Percentiles rank a stretch among this genome's conserved stretches.
These are phyloP conservation scores for Okamejei kenojei DNA, from an alignment of 2,797 vertebrate genomes.

Conservation along the genomic window DNA sequence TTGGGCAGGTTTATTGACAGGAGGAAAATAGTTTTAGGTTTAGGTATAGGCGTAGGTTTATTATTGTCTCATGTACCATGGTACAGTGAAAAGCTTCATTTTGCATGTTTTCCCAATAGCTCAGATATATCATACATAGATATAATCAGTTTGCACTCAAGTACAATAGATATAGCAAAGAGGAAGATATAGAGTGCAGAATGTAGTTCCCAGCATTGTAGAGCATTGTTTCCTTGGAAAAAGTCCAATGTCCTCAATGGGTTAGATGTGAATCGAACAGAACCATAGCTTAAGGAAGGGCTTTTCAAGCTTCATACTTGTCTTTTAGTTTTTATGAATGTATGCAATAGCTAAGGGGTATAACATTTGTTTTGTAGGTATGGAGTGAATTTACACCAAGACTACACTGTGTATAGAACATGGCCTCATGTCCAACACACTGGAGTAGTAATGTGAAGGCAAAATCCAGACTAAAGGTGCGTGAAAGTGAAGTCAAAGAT, in stretches of 20 bases:
- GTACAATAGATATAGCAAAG: too few species aligned
- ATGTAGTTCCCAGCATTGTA: too few species aligned
- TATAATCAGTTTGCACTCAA: too few species aligned
- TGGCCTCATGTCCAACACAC: not conserved
- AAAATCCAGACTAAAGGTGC: not conserved
- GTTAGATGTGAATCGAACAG: not conserved
- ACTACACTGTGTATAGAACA: not conserved
- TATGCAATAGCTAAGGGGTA: not conserved
- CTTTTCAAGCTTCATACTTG: not conserved
- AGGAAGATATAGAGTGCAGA: too few species aligned
- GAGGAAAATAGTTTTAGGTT: not conserved
- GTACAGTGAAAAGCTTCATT: too few species aligned
- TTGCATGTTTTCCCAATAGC: too few species aligned
- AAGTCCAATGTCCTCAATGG: too few species aligned
- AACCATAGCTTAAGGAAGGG: not conserved
- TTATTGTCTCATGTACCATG: too few species aligned
- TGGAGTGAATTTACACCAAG: not conserved
- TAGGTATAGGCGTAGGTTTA: too few species aligned
- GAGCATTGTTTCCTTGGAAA: too few species aligned
- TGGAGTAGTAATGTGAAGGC: not conserved
- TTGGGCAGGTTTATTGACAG: too few species aligned
- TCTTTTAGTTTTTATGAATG: not conserved
- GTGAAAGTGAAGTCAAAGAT: not conserved
- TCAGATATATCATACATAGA: too few species aligned
- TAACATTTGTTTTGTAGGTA: not conserved